Percentiles rank a stretch among this genome's conserved stretches.
Evolutionary conservation across 2,113 vertebrate genomes (phyloP).

Genomic region (Calidris pygmaea): DNA sequence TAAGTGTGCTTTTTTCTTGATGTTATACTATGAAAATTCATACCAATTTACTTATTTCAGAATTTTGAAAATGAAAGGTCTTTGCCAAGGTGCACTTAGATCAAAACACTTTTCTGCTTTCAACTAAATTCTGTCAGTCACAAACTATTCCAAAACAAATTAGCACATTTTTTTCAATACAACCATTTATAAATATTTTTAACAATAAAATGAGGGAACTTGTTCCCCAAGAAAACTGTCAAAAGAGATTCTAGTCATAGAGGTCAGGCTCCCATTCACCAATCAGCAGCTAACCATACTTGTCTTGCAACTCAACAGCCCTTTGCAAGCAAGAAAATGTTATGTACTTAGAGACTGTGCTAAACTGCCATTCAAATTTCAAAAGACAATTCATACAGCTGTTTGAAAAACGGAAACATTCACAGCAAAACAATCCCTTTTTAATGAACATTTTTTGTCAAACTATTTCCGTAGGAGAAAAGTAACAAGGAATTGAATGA

Average conservation of each 20-base stretch:
- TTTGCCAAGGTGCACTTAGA: neutral
- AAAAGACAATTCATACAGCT: neutral
- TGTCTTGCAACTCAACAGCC: neutral
- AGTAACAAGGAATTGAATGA: neutral
- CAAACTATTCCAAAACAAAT: neutral
- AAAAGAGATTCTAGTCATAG: neutral
- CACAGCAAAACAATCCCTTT: neutral
- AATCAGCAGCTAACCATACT: fast-evolving
- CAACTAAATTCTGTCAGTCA: neutral
- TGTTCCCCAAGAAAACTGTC: neutral
- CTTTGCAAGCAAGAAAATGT: neutral
- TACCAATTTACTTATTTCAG: neutral
- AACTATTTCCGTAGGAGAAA: neutral
- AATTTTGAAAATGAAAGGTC: neutral
- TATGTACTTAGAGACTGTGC: neutral
- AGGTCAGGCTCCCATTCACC: neutral
- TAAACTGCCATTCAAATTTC: neutral
- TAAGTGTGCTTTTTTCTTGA: neutral
- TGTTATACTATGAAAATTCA: neutral
- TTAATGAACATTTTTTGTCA: neutral
- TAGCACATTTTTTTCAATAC: neutral
- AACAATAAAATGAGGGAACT: neutral
- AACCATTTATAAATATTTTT: neutral
- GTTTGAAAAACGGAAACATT: neutral
- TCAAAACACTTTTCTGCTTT: neutral